Evolutionary conservation across 2,113 vertebrate species (phyloP).

Genomic region (Albula glossodonta): DNA sequence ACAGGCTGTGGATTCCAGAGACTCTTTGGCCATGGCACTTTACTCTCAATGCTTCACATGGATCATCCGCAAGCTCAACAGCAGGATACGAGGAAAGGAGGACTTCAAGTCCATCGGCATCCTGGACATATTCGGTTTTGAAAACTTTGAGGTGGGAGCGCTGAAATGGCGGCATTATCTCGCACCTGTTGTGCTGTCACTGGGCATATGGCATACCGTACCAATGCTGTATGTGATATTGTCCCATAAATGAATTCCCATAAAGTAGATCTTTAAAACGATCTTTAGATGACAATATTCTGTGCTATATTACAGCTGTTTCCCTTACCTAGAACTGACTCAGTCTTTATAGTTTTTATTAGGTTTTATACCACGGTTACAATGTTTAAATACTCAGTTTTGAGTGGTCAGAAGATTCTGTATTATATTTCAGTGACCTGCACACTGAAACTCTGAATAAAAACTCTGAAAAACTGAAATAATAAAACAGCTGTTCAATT

Average conservation of each 20-base stretch:
- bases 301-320: too few relatives aligned
- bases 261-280: not conserved
- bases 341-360: too few relatives aligned
- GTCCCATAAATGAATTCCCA: not conserved
- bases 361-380: too few relatives aligned
- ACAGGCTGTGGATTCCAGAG: constrained; percentile 91
- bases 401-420: too few relatives aligned
- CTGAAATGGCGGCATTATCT: not conserved
- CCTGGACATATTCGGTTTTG: constrained; percentile 97
- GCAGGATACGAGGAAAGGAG: constrained; percentile 84
- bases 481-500: too few relatives aligned
- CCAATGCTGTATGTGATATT: not conserved
- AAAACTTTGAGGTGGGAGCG: constrained; percentile 89
- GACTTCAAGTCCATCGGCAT: constrained; percentile 93
- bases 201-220: not conserved
- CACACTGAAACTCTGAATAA: too few relatives aligned
- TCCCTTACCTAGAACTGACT: too few relatives aligned
- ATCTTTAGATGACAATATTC: too few relatives aligned
- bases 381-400: too few relatives aligned
- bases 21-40: constrained; percentile 98
- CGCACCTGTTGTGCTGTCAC: not conserved
- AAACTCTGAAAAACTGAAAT: too few relatives aligned
- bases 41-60: constrained; percentile 96
- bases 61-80: constrained; percentile 91
- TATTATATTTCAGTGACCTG: too few relatives aligned